phyloP scores from a whole-genome alignment of 53 echinoderm and acorn worm species.

The Holothuria leucospilota region DNA sequence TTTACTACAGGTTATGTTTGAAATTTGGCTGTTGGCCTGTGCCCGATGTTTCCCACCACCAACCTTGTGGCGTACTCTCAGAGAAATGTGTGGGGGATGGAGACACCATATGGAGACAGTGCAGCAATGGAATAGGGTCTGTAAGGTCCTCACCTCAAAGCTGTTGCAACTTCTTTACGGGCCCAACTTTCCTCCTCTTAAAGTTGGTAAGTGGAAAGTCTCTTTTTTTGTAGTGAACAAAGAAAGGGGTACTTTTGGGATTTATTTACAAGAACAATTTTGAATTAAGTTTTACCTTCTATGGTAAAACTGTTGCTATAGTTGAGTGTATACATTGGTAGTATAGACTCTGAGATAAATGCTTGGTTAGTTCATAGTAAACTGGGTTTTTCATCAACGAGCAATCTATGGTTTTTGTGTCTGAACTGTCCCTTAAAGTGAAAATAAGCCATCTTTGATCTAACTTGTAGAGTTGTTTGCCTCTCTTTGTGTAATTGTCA shows the following conservation, averaged over 20 bases:
- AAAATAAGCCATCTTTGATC: too few species aligned
- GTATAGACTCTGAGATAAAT: too few species aligned
- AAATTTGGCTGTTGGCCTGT: slow-evolving; percentile 96
- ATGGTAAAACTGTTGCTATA: too few species aligned
- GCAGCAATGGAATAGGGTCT: slow-evolving; percentile 95
- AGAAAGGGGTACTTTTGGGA: background rate
- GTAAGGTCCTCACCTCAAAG: slow-evolving; percentile 85
- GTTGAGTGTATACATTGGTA: too few species aligned
- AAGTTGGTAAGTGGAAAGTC: slow-evolving; percentile 67
- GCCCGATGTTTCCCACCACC: slow-evolving; percentile 92
- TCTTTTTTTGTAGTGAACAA: background rate
- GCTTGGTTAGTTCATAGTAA: too few species aligned
- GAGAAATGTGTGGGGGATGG: slow-evolving; percentile 96
- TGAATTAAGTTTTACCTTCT: too few species aligned
- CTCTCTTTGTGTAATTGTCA: too few species aligned
- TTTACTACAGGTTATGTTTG: slow-evolving; percentile 96
- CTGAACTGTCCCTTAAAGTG: too few species aligned
- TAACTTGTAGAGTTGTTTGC: too few species aligned
- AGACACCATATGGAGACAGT: slow-evolving; percentile 89
- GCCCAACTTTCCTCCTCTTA: slow-evolving; percentile 84
- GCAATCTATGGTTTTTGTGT: too few species aligned
- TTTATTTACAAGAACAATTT: too few species aligned
- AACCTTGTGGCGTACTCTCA: slow-evolving; percentile 87
- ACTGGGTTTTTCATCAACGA: too few species aligned
- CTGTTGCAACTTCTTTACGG: slow-evolving; percentile 90